Evolutionary conservation across 1,140 invertebrate species (phyloP).

Genomic region (Aphelinus certus): DNA sequence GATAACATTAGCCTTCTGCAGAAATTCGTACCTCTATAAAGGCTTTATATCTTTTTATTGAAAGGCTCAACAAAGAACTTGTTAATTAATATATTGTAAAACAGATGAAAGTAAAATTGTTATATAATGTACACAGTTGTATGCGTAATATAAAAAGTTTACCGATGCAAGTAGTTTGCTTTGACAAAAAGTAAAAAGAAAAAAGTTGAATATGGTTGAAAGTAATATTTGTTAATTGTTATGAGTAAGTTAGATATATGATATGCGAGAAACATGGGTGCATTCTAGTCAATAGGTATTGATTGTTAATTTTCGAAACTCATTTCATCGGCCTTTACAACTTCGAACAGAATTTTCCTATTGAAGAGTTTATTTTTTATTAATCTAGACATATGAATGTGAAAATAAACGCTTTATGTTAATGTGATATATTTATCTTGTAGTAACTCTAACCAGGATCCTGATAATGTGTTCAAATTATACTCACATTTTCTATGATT

Average conservation of each 20-base stretch:
- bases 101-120: neutral
- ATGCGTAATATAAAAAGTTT: constrained; percentile 15
- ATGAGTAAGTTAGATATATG: too few relatives aligned
- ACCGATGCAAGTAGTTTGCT: neutral
- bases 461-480: too few relatives aligned
- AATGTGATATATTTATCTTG: neutral
- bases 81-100: neutral
- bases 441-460: too few relatives aligned
- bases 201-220: neutral
- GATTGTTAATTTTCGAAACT: too few relatives aligned
- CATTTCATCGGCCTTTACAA: too few relatives aligned
- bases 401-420: neutral
- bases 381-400: constrained; percentile 31
- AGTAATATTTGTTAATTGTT: neutral
- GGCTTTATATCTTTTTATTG: constrained; percentile 29
- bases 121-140: constrained; percentile 19
- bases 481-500: too few relatives aligned
- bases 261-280: too few relatives aligned
- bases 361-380: constrained; percentile 7
- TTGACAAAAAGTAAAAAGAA: neutral
- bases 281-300: too few relatives aligned
- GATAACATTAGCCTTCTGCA: constrained; percentile 26
- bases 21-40: constrained; percentile 28
- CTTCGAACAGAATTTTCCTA: too few relatives aligned
- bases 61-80: constrained; percentile 1